These are phyloP conservation scores for Nibea albiflora DNA, from an alignment of 2,113 vertebrate species.

Conservation along the genomic window DNA sequence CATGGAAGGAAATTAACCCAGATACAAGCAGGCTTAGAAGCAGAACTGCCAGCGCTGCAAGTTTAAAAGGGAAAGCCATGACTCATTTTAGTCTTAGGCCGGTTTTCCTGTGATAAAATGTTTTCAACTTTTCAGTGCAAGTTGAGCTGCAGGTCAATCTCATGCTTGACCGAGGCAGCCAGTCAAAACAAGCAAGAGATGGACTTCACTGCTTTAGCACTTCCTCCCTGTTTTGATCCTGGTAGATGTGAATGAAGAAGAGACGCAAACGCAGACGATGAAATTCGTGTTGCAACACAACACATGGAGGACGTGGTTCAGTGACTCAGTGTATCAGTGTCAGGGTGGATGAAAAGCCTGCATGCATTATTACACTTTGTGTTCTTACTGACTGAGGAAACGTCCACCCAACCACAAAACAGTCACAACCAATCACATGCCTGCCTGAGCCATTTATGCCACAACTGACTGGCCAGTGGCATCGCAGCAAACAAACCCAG, in stretches of 20 bases:
- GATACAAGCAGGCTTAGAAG: neutral
- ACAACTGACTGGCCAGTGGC: neutral
- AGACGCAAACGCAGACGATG: no score
- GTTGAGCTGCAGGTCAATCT: no score
- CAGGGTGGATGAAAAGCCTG: no score
- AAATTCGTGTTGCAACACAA: no score
- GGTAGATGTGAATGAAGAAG: no score
- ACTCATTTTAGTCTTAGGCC: neutral
- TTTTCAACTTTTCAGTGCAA: no score
- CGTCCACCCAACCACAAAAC: neutral
- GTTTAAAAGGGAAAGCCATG: neutral
- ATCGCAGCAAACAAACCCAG: constrained; percentile 6
- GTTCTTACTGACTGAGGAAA: constrained; percentile 6
- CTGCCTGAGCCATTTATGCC: neutral
- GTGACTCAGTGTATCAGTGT: no score
- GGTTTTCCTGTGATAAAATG: neutral
- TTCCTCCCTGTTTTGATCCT: no score
- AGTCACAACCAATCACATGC: neutral
- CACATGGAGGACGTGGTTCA: no score
- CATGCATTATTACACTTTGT: neutral
- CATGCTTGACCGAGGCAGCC: no score
- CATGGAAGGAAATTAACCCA: constrained; percentile 26
- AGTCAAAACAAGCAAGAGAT: no score
- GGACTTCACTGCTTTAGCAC: no score
- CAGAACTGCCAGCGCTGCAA: neutral